Base-by-base conservation (phyloP, 2,113 vertebrate genomes). In the Scolopax mira region DNA sequence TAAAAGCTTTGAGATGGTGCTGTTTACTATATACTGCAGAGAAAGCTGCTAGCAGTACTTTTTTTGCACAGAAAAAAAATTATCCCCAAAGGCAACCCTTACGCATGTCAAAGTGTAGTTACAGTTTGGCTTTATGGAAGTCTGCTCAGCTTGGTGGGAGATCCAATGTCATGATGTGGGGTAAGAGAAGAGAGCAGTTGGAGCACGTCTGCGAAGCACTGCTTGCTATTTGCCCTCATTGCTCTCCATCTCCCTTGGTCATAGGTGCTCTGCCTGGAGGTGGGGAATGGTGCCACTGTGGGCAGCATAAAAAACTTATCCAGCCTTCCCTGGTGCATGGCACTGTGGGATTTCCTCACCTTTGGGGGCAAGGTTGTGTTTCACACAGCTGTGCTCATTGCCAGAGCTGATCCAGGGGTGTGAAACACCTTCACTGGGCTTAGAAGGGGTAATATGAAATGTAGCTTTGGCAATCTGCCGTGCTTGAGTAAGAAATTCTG, bases 161-260 rank as follows among this genome's bases (percentile, higher is more conserved):
- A 9, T 2, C 0, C 4, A 0, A 1, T 5, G 30, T 2, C 3
- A 0, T 1, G 55, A 12, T 23, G 10, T 13, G 23, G 44, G 44
- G 7, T 4, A 39, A 46, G 25, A 25, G 33, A 11, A 6, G 23
- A 33, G 62, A 44, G 22, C 58, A 52, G 51, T 1, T 33, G 52
- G 30, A 70, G 19, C 37, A 3, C 12, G 6, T 54, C 42, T 48
- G 61, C 46, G 18, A 16, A 67, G 42, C 15, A 5, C 4, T 0
- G 25, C 37, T 62, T 2, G 3, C 15, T 52, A 0, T 19, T 41
- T 37, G 8, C 23, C 57, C 23, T 52, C 13, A 0, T 14, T 79
- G 37, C 39, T 28, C 21, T 58, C n/a, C 27, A 4, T 25, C 15
- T 51, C 7, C 49, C 39, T 10, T 7, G 61, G 39, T 35, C 49